A percentile compares a stretch with the other conserved stretches of the same genome.
Evolutionary conservation across 2,797 vertebrate genomes (phyloP).

Genomic region (Streptopelia turtur): DNA sequence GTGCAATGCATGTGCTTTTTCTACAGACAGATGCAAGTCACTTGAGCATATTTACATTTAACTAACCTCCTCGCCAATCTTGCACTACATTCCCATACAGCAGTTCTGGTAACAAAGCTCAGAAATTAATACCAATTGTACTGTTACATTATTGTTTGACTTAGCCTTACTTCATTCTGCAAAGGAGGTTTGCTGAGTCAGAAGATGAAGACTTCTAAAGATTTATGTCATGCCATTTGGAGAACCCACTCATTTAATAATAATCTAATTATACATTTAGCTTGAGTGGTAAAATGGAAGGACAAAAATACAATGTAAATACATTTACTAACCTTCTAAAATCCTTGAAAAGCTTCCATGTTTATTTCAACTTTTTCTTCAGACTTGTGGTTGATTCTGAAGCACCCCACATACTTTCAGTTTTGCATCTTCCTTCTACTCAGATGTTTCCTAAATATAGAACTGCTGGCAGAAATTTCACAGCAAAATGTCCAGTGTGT

Average conservation of each 20-base stretch:
- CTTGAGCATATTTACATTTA: no score
- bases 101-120: not conserved
- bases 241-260: not conserved
- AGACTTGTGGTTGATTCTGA: not conserved
- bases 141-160: not conserved
- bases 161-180: not conserved
- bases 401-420: not conserved
- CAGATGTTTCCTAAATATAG: slow-evolving; percentile 33
- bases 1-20: no score
- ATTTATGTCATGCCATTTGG: not conserved
- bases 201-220: not conserved
- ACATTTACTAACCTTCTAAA: not conserved
- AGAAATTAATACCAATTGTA: not conserved
- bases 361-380: not conserved
- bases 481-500: slow-evolving; percentile 54
- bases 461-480: slow-evolving; percentile 50
- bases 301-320: not conserved
- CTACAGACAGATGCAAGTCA: no score
- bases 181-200: not conserved
- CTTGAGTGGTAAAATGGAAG: not conserved
- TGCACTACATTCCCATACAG: no score
- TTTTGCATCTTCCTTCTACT: not conserved
- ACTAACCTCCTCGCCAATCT: no score
- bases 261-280: not conserved
- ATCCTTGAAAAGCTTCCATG: not conserved